Base-by-base conservation (phyloP, 2,888 invertebrate genomes). In the Lacanobia oleracea region DNA sequence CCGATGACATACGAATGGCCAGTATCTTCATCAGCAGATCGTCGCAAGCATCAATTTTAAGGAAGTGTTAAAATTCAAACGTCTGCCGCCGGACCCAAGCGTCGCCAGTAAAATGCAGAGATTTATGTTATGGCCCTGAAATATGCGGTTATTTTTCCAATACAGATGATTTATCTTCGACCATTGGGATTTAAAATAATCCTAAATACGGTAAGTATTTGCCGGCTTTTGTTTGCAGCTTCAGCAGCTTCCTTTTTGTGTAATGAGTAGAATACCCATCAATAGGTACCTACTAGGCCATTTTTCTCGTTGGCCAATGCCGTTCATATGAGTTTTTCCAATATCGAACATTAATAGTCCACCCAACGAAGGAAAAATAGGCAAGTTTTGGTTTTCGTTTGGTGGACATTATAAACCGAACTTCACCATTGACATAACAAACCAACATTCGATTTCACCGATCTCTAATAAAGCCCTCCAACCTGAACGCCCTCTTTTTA, bases 1-100 rank as follows among this genome's bases (percentile, higher is more conserved):
- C 18, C 43, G 21, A 33, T 33, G 16, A n/a, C 16, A 37, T 45
- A 10, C 3, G 27, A 65, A 51, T 40, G 21, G 27, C 33, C 27
- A 70, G 23, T 12, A 33, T 7, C 50, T 43, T 50, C 23, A 66
- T 53, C 16, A 2, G 27, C 27, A 43, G 45, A 53, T 27, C n/a
- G 9, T 33, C 40, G 12, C 16, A 10, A 43, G 23, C 21, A 21
- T 57, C 18, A 66, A 71, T 62, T 67, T 67, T 57, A 27, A 53
- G 45, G 62, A 76, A 74, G 68, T 79, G 68, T 83, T 79, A 72
- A 82, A 77, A 82, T 75, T 83, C 73, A 75, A 71, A 50, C 72
- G 73, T 69, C 72, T 76, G 57, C 66, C 63, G 57, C 66, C 63
- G 64, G 27, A 56, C 59, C 51, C 72, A 60, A 74, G 65, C 62